Percentiles rank a stretch among this genome's conserved stretches.
Conservation (phyloP, 2,888 invertebrate genomes). For the Protophormia terraenovae region DNA sequence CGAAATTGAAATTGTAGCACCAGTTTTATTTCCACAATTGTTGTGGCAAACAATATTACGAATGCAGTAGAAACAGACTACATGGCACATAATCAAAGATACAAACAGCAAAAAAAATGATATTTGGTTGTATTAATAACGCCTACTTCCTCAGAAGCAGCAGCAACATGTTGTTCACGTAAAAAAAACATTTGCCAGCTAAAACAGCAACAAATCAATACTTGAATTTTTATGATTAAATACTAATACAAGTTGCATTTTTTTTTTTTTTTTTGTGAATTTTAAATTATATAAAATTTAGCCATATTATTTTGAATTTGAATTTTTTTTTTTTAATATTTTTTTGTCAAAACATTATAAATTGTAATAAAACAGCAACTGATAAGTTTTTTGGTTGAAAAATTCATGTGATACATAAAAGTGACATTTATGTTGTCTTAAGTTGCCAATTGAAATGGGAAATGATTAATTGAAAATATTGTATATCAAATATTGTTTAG, state of each 20-base stretch:
- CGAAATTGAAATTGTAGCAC: slow-evolving; percentile 25
- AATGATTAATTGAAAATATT: neutral
- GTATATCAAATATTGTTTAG: too few relatives aligned
- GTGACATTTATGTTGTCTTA: slow-evolving; percentile 39
- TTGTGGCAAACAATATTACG: neutral
- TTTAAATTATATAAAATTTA: neutral
- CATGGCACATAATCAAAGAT: slow-evolving; percentile 15
- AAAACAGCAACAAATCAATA: slow-evolving; percentile 21
- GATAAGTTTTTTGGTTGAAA: neutral
- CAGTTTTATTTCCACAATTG: slow-evolving; percentile 7
- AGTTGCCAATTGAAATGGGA: neutral
- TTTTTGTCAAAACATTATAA: slow-evolving; percentile 12
- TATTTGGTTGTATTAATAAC: slow-evolving; percentile 43
- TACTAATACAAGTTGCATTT: slow-evolving; percentile 8
- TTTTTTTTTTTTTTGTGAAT: neutral
- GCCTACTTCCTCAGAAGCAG: slow-evolving; percentile 62
- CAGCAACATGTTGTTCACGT: slow-evolving; percentile 1
- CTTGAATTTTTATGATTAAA: slow-evolving; percentile 20
- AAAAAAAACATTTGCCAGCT: neutral
- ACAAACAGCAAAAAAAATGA: neutral
- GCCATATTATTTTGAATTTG: slow-evolving; percentile 5
- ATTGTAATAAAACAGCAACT: slow-evolving; percentile 21
- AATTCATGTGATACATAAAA: neutral
- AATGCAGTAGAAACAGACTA: neutral
- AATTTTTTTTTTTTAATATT: neutral